Base-by-base conservation (phyloP, 2,888 invertebrate genomes). In the Dolichopus griseipennis region DNA sequence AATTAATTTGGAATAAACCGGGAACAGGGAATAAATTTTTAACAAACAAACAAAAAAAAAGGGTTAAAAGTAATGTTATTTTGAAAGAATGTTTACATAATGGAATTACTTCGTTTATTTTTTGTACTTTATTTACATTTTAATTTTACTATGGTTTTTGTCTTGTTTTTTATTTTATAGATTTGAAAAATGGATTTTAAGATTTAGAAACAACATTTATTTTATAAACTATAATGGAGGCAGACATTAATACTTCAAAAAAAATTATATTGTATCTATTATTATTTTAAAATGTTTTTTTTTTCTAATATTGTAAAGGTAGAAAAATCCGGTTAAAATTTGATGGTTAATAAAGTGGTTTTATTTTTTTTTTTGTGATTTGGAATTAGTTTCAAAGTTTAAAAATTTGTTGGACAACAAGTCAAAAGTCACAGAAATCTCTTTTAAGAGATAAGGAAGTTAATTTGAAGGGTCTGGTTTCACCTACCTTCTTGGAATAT, bases 81-180 rank as follows among this genome's bases (percentile, higher is more conserved):
- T 52, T 52, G 18, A 52, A 52, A 52, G 52, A 52, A 52, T 52
- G 52, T 52, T 52, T 52, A 52, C 52, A 18, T 52, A 52, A 52
- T 52, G 52, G 52, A 52, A 52, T 52, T 52, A 52, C 52, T 52
- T n/a, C 15, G 52, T 18, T 52, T 52, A 1, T n/a, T 52, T 43
- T 15, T 52, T 52, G 15, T 52, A 37, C 37, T n/a, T 52, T 52
- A 12, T 52, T 15, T 52, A 15, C 52, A 18, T 52, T 52, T 18
- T 52, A 37, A 37, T 37, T 37, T 37, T 37, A 10, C 2, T 34
- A 34, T 9, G n/a, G n/a, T 27, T 27, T 27, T 41, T 41, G 12
- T 1, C 8, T 12, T 52, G 10, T 52, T 18, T 52, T 52, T 52
- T 52, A 18, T 52, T 52, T 52, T 52, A 52, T 52, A 52, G 52